These are phyloP conservation scores for Rhinogobio ventralis DNA, from an alignment of 2,797 vertebrate genomes.

Conservation along the genomic window DNA sequence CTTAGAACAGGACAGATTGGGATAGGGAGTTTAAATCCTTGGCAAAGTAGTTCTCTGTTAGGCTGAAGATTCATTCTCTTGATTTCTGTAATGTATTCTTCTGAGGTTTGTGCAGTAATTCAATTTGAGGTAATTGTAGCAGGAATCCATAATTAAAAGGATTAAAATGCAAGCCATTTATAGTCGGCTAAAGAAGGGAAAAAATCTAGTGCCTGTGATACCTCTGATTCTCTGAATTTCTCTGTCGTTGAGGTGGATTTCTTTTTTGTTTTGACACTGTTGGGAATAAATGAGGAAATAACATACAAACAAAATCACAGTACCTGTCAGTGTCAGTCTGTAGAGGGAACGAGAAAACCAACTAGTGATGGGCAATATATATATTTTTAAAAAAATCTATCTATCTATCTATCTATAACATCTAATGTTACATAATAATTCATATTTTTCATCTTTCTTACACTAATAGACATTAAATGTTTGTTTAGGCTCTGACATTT, in stretches of 20 bases:
- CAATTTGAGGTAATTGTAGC: slow-evolving; percentile 84
- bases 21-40: slow-evolving; percentile 43
- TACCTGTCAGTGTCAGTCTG: neutral
- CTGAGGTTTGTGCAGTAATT: slow-evolving; percentile 84
- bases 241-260: neutral
- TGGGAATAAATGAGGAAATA: neutral
- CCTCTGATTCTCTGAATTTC: neutral
- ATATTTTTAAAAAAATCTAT: neutral
- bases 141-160: slow-evolving; percentile 82
- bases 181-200: slow-evolving; percentile 45
- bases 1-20: slow-evolving; percentile 23
- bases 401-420: neutral
- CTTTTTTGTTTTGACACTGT: slow-evolving; percentile 7
- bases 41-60: slow-evolving; percentile 26
- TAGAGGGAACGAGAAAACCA: neutral
- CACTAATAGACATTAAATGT: neutral
- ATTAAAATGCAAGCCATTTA: slow-evolving; percentile 80
- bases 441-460: neutral
- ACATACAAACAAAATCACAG: neutral
- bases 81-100: slow-evolving; percentile 75
- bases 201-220: slow-evolving; percentile 1
- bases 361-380: neutral
- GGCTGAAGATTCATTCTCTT: slow-evolving; percentile 51
- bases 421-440: neutral
- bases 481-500: neutral